Evolutionary conservation across 92 coral and sea anemone species (phyloP).

Genomic region (Epizoanthus rinbou): DNA sequence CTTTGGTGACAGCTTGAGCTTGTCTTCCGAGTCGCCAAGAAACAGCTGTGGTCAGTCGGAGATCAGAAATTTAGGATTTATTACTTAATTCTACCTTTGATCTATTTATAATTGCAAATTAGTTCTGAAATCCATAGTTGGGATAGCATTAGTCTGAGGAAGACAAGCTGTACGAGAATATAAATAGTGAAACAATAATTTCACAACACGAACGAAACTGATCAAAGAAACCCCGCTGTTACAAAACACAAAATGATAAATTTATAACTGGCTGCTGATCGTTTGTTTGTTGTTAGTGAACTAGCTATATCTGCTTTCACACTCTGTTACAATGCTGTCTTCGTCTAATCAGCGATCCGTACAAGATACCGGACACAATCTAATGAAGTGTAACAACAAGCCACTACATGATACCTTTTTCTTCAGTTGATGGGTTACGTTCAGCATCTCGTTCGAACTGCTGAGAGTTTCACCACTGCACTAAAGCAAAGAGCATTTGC

Average conservation of each 20-base stretch:
- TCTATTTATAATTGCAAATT: neutral
- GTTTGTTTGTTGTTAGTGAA: too few relatives aligned
- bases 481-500: neutral
- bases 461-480: neutral
- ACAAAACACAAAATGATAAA: too few relatives aligned
- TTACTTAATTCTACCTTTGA: neutral
- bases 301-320: neutral
- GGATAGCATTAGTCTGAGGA: neutral
- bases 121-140: neutral
- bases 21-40: slow-evolving; percentile 76
- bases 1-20: slow-evolving; percentile 50
- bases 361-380: neutral
- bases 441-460: slow-evolving; percentile 53
- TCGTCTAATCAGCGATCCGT: neutral
- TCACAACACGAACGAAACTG: neutral
- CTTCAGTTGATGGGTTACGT: slow-evolving; percentile 89
- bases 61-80: neutral
- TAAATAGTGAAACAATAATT: neutral
- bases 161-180: too few relatives aligned
- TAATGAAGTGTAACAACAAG: slow-evolving; percentile 25
- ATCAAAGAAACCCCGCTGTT: slow-evolving; percentile 1
- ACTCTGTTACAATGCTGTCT: neutral
- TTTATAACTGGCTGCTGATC: too few relatives aligned
- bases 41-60: slow-evolving; percentile 58
- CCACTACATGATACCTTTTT: slow-evolving; percentile 71